Evolutionary conservation across 2,888 invertebrate genomes (phyloP), one percentile per base, ranked within the genome.

Genomic region (Lepidochrysops patricia): DNA sequence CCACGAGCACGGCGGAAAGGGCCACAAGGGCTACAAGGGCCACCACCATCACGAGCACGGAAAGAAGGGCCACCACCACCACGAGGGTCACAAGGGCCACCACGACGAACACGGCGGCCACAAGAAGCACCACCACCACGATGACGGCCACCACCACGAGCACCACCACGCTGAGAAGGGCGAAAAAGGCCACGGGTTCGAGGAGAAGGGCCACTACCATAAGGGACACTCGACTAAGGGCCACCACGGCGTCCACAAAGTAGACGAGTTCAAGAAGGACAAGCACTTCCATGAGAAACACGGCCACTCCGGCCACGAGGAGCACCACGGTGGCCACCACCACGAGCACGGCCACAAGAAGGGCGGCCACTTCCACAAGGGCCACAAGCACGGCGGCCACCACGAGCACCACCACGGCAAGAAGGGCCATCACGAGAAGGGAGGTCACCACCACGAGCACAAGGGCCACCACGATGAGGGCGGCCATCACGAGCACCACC

Each of bases 141-240:
- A 92, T 56, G 93, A 92, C 25, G 93, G 93, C 1, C 91, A 93
- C 76, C 90, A 92, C 70, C 84, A 90, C 49, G 90, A 92, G 63
- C 91, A 92, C 63, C 91, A 93, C 68, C 91, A 92, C 66, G 92
- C 91, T 1, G 91, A 92, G 61, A 92, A 93, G 65, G 92, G 92
- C 3, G 92, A 92, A 68, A 92, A 92, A 65, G 92, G 92, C 0
- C 83, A 84, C 65, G 82, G 82, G 5, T 85, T 84, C 61, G 90
- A 90, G 74, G 89, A 87, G 66, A 86, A 87, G 57, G 95, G 95
- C 32, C 91, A 92, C 67, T 95, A 93, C 80, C 94, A 94, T 67
- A 96, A 96, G 72, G 96, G 96, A 0, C 95, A 96, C 82, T 94
- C 93, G 69, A 96, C 95, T 62, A 94, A 96, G 76, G 95, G 96